Evolutionary conservation across 2,888 invertebrate genomes (phyloP), one percentile per base, ranked within the genome.

Genomic region (Campoplex nolae): DNA sequence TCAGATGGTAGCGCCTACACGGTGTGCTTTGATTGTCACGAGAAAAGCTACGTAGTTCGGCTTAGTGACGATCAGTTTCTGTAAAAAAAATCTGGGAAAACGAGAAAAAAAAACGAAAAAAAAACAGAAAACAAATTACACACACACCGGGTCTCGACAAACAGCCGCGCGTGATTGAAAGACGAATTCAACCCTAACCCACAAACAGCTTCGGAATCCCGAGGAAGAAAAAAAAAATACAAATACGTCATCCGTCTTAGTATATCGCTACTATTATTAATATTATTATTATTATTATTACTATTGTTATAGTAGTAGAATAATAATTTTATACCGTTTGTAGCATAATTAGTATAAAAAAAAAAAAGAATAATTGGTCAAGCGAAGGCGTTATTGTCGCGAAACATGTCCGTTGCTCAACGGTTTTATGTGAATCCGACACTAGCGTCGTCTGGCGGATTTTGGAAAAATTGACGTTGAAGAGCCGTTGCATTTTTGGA

Each of bases 1-100:
- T 93, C 93, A 93, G 93, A 93, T 93, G 93, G 92, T 93, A 93
- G 92, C 92, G 91, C 93, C 93, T 93, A 93, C 92, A 92, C 93
- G 92, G 93, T 93, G 92, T 93, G 93, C 93, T 93, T 93, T 93
- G 93, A 93, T 93, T 93, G 93, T 93, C 93, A 93, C 93, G 92
- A 93, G 93, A 93, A 93, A 92, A 93, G 93, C 93, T 93, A 93
- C 92, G 93, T 93, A 93, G 93, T 93, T 93, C 93, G 93, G 93
- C 93, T 93, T 93, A 93, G 93, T 92, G 93, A 93, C 91, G 93
- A 93, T 92, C 92, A 93, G 89, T 93, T 93, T 92, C 91, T 93
- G 88, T 93, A 91, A 92, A 86, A 67, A 73, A 73, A 28, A 78
- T 42, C 2, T 45, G 45, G 45, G 28, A 62, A 32, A 32, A 32